Evolutionary conservation across 35 echinoderm and acorn worm genomes (phyloP), one percentile per base, ranked within the genome.

Genomic region (Heliocidaris tuberculata): DNA sequence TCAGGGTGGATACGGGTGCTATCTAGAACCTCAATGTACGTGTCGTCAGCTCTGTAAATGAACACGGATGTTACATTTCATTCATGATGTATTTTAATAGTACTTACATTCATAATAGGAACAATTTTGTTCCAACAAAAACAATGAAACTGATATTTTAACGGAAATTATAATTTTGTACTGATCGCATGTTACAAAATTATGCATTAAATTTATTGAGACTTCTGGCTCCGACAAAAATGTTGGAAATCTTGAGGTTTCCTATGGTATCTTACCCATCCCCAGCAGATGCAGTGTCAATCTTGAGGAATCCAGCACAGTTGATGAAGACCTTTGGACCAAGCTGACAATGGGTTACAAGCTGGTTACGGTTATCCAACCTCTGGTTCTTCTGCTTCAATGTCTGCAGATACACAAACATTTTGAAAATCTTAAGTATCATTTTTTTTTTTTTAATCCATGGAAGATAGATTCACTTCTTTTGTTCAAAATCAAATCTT

Each of bases 261-360:
- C 35, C 35, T 42, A 56, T 56, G 52, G 0, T 9, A 9, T 56
- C 87, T 97, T 94, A 97, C 98, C 96, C 96, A 88, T 99, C 98
- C n/a, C 96, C 96, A 12, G 97, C 94, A 1, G 97, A 96, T 15
- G 96, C 95, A 16, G 98, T 99, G 86, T 99, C 98, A 48, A 97
- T 97, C 61, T 96, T 97, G 30, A 97, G 95, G 92, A 99, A 99
- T 12, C 98, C 98, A 48, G 96, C 98, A 95, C 98, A 97, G 94
- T 99, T 99, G 88, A 99, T 99, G 96, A 99, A 99, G 35, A 99
- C 98, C 50, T 97, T 99, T 4, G 98, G 98, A 85, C 98, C 98
- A 47, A 99, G 93, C 95, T 97, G 86, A 88, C 98, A 99, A 10
- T 93, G 95, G 29, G 97, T 99, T 49, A 99, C 98, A 21, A 99